Evolutionary conservation across 2,797 vertebrate species (phyloP).

Genomic region (Myotis vivesi): DNA sequence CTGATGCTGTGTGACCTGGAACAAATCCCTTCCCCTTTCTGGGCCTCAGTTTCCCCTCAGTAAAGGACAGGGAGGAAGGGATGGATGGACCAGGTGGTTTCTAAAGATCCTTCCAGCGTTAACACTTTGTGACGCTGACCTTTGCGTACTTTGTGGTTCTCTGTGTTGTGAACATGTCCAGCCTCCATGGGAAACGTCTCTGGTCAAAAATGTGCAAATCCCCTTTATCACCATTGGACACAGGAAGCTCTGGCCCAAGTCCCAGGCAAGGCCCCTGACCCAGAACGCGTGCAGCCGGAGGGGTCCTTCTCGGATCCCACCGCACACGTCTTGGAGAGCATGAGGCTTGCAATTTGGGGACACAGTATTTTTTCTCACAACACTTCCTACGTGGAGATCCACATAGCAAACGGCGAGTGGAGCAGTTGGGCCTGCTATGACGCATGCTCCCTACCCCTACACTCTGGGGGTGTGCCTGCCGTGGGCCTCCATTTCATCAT

Average conservation of each 20-base stretch:
- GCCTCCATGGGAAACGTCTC: background rate
- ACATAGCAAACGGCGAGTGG: background rate
- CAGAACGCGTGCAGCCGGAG: background rate
- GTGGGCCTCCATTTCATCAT: background rate
- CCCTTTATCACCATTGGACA: background rate
- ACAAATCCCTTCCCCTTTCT: background rate
- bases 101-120: slow-evolving; percentile 3
- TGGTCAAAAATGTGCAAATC: background rate
- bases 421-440: accelerated
- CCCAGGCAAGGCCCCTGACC: background rate
- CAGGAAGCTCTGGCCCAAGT: background rate
- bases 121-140: background rate
- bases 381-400: background rate
- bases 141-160: background rate
- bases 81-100: background rate
- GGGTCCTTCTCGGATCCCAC: background rate
- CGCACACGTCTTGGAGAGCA: background rate
- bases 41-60: slow-evolving; percentile 36
- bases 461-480: background rate
- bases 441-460: accelerated
- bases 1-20: background rate
- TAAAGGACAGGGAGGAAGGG: background rate
- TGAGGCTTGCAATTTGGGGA: background rate
- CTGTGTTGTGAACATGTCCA: background rate
- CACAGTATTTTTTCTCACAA: background rate